phyloP scores from a whole-genome alignment of 2,113 vertebrate genomes.

The Progne subis region DNA sequence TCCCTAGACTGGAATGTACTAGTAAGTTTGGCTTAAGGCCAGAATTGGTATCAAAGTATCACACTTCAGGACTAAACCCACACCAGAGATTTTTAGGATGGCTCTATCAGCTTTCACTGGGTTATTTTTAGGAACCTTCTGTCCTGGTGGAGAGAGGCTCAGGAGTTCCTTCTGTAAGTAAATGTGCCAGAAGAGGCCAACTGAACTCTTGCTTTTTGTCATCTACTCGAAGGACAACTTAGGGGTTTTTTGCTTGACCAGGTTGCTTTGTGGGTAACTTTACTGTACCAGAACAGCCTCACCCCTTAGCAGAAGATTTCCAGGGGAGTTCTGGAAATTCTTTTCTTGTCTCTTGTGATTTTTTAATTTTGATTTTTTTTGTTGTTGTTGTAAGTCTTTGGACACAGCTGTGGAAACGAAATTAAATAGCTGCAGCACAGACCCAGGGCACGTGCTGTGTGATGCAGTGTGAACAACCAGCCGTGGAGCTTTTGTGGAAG shows the following conservation, averaged over 20 bases:
- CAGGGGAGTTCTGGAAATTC: not conserved
- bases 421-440: not conserved
- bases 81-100: not conserved
- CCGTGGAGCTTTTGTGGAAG: not conserved
- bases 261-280: not conserved
- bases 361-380: not conserved
- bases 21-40: not conserved
- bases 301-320: not conserved
- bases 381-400: not conserved
- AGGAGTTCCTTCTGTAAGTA: not conserved
- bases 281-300: not conserved
- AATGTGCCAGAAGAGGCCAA: rapidly evolving
- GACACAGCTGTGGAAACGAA: not conserved
- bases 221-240: rapidly evolving
- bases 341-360: not conserved
- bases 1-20: not conserved
- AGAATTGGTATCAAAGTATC: not conserved
- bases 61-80: not conserved
- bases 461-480: not conserved
- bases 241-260: not conserved
- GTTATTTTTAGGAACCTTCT: not conserved
- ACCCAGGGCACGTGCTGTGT: rapidly evolving
- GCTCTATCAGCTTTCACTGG: not conserved
- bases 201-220: not conserved
- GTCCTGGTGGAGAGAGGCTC: not conserved